These are phyloP conservation scores for Sarcophaga carnaria DNA, from an alignment of 2,888 invertebrate genomes.

Conservation along the genomic window DNA sequence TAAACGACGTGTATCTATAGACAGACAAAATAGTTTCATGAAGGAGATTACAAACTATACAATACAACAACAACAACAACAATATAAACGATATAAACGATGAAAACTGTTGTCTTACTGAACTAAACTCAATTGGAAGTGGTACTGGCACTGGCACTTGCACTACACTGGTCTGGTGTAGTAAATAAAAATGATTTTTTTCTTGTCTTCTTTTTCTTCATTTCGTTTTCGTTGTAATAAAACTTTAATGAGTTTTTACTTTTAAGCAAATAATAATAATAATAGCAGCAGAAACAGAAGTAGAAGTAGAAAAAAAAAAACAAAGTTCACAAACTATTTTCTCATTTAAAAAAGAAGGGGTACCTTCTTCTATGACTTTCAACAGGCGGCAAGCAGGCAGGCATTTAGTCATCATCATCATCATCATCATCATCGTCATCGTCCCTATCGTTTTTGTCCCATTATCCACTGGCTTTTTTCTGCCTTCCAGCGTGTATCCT, in stretches of 20 bases:
- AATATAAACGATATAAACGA: too few species aligned
- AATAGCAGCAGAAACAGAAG: slow-evolving; percentile 1
- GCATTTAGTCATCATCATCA: background rate
- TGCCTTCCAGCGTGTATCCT: slow-evolving; percentile 30
- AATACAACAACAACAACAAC: slow-evolving; percentile 9
- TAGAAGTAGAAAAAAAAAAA: background rate
- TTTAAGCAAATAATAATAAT: slow-evolving; percentile 15
- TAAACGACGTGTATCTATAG: too few species aligned
- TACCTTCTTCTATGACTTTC: slow-evolving; percentile 35
- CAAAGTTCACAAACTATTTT: slow-evolving; percentile 29
- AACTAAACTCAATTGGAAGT: too few species aligned
- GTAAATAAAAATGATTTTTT: too few species aligned
- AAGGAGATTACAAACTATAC: slow-evolving; percentile 8
- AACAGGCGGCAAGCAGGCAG: slow-evolving; percentile 38
- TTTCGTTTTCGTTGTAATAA: slow-evolving; percentile 54
- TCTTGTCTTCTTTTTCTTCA: too few species aligned
- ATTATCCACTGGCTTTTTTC: background rate
- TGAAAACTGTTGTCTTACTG: too few species aligned
- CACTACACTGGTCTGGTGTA: too few species aligned
- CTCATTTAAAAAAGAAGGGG: background rate
- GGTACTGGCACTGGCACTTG: too few species aligned
- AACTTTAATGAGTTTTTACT: slow-evolving; percentile 66
- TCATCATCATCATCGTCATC: background rate
- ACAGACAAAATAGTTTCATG: too few species aligned
- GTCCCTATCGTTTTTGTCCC: background rate